Evolutionary conservation across 2,797 vertebrate species (phyloP), one percentile per base, ranked within the genome.

Genomic region (Artibeus jamaicensis): DNA sequence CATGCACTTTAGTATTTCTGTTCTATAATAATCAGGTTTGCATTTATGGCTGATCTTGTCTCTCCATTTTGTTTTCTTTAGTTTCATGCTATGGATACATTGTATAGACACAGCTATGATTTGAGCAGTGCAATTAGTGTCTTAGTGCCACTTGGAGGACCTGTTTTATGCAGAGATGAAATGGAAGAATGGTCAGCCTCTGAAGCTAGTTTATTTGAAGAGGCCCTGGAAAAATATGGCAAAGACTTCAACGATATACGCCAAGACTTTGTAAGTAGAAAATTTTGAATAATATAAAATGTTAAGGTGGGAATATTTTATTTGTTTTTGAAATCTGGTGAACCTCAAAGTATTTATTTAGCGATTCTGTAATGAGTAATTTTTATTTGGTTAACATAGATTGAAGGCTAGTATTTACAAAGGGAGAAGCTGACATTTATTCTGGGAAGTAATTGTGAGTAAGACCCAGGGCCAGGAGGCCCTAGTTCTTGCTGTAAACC

Each of bases 231-330:
- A 98, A 99, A 99, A 98, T 99, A 99, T 46, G 99, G 99, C 97
- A 99, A 99, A 98, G 99, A 99, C 98, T 99, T 99, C 99, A 99
- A 99, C 68, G 99, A 99, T 98, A 99, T 99, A 98, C 99, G 99
- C 98, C 99, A 99, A 99, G 99, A 99, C 98, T 99, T 99, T 98
- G 99, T 99, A 98, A 99, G 99, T 99, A 92, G 34, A 18, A 77
- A 57, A 89, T 57, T 74, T 24, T 50, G 46, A 89, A 37, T 91
- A 70, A 53, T 57, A n/a, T 68, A 0, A 87, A 94, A 71, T 59
- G 6, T 83, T 86, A 94, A 86, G 2, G 0, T 16, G 4, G 24
- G 18, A 53, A 48, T 83, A 44, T 24, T 65, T 18, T 74, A 29
- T 65, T 50, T 95, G 3, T 32, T 93, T 93, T 91, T 88, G 65